Evolutionary conservation across 2,113 vertebrate genomes (phyloP).

Genomic region (Nesospiza acunhae): DNA sequence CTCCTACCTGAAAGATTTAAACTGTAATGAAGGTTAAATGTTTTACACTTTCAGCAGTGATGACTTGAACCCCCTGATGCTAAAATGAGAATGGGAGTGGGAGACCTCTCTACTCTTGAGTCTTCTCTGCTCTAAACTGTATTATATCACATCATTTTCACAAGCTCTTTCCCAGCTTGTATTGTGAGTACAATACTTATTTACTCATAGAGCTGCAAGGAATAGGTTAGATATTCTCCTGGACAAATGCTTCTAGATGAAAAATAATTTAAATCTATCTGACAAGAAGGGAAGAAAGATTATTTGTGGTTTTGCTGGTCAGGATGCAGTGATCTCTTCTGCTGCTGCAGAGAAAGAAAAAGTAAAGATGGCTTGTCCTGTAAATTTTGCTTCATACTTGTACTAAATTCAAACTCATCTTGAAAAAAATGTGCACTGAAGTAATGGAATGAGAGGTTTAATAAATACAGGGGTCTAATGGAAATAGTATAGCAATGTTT

Average conservation of each 20-base stretch:
- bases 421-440: conserved; percentile 22
- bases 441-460: conserved; percentile 41
- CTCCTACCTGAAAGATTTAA: background rate
- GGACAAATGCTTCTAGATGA: background rate
- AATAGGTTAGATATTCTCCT: background rate
- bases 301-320: background rate
- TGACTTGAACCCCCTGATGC: background rate
- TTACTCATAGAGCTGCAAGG: background rate
- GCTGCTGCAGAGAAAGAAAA: background rate
- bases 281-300: background rate
- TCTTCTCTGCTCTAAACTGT: background rate
- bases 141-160: background rate
- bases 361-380: background rate
- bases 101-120: background rate
- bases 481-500: conserved; percentile 36
- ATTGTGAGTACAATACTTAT: background rate
- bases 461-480: conserved; percentile 55
- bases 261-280: background rate
- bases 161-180: background rate
- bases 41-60: background rate
- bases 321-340: background rate
- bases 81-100: background rate
- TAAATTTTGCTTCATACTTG: conserved; percentile 14
- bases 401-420: background rate
- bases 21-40: background rate